Conservation (phyloP, 2,888 invertebrate genomes). For the Lasioglossum villosulum region DNA sequence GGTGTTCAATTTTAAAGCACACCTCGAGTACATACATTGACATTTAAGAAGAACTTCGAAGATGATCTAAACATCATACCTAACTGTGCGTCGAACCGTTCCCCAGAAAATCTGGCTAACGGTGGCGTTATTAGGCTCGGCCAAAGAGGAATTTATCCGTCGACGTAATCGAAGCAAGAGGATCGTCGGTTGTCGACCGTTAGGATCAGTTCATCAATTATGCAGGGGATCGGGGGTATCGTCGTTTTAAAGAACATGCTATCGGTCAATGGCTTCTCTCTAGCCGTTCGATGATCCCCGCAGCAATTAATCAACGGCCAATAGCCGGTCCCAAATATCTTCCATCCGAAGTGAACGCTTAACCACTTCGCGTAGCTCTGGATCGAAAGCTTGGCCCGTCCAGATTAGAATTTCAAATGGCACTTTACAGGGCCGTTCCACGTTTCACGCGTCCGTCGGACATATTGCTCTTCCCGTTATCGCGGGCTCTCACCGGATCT, state of each 20-base stretch:
- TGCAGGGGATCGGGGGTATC: not conserved
- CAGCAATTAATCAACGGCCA: not conserved
- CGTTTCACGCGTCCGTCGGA: conserved; percentile 54
- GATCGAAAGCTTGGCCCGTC: not conserved
- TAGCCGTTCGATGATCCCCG: not conserved
- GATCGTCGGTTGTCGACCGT: not conserved
- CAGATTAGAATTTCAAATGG: conserved; percentile 55
- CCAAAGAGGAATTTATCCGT: not conserved
- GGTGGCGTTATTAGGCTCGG: not conserved
- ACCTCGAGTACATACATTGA: not conserved
- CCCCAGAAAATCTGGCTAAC: not conserved
- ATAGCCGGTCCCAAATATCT: not conserved
- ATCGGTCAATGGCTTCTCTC: not conserved
- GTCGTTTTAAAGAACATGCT: not conserved
- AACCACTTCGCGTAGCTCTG: not conserved
- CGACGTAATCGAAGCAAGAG: not conserved
- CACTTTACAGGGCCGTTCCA: conserved; percentile 26
- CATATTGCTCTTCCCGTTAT: conserved; percentile 66
- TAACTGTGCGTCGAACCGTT: not conserved
- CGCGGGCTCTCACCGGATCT: conserved; percentile 47
- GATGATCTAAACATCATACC: not conserved
- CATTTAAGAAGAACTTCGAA: too few relatives aligned
- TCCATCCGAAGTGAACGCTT: not conserved
- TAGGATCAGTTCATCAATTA: not conserved
- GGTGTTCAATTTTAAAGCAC: not conserved